Conservation (phyloP, 92 coral and sea anemone genomes). For the Palythoa grandiflora region DNA sequence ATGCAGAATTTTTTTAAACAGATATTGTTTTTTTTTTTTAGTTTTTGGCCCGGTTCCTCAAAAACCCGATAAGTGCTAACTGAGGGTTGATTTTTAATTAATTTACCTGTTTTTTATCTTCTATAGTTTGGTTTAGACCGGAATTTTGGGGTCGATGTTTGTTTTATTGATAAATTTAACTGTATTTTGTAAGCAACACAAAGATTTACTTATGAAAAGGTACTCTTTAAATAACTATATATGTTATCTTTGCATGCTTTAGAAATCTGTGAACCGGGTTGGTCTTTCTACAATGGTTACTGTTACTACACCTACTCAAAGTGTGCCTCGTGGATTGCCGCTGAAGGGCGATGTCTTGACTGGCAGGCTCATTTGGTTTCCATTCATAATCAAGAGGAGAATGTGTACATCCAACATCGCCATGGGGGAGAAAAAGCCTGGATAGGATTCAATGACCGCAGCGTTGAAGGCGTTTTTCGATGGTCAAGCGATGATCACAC, state of each 20-base stretch:
- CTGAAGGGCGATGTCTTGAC: conserved; percentile 41
- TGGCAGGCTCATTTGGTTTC: conserved; percentile 53
- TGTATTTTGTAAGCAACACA: too few species aligned
- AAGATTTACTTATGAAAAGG: too few species aligned
- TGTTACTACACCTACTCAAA: conserved; percentile 51
- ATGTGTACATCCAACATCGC: conserved; percentile 66
- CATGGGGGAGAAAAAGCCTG: conserved; percentile 63
- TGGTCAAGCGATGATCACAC: conserved; percentile 52
- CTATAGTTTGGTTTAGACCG: too few species aligned
- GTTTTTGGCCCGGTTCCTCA: too few species aligned
- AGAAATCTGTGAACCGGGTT: conserved; percentile 60
- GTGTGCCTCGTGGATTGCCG: conserved; percentile 57
- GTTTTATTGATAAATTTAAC: too few species aligned
- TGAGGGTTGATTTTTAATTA: too few species aligned
- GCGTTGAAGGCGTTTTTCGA: conserved; percentile 51
- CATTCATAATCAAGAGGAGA: conserved; percentile 68
- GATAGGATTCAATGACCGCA: conserved; percentile 60
- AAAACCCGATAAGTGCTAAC: too few species aligned
- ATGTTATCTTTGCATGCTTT: not conserved
- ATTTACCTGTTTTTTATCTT: too few species aligned
- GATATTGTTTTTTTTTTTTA: too few species aligned
- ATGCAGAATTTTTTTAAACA: too few species aligned
- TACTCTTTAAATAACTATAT: not conserved
- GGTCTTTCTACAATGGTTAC: conserved; percentile 59
- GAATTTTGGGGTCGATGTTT: too few species aligned